phyloP scores from a whole-genome alignment of 92 coral and sea anemone species.

The Palythoa heliodiscus region DNA sequence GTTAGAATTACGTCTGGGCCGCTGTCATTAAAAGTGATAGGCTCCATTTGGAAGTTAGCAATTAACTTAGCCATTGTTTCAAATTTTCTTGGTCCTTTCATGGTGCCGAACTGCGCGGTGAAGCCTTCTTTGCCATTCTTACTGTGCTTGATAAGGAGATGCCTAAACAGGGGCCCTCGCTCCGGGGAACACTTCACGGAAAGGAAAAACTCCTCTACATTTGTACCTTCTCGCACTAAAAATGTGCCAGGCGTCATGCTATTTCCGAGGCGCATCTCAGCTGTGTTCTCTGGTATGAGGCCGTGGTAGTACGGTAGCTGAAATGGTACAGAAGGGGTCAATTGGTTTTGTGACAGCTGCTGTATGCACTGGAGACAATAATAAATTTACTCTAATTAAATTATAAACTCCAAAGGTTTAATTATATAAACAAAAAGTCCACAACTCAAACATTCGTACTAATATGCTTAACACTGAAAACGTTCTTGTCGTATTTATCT shows the following conservation, averaged over 20 bases:
- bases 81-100: constrained; percentile 63
- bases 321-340: neutral
- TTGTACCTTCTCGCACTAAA: constrained; percentile 76
- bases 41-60: constrained; percentile 81
- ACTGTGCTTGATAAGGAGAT: constrained; percentile 68
- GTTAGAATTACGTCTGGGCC: constrained; percentile 80
- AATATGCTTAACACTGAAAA: too few relatives aligned
- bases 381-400: too few relatives aligned
- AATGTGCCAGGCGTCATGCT: constrained; percentile 85
- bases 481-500: too few relatives aligned
- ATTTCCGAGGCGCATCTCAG: constrained; percentile 73
- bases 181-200: constrained; percentile 80
- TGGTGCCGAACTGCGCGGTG: constrained; percentile 66
- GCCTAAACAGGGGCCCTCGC: constrained; percentile 79
- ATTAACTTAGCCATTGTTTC: constrained; percentile 71
- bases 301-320: constrained; percentile 84
- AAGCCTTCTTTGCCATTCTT: constrained; percentile 52
- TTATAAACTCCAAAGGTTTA: too few relatives aligned
- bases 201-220: constrained; percentile 67
- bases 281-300: constrained; percentile 60
- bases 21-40: constrained; percentile 76
- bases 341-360: neutral
- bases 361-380: too few relatives aligned
- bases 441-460: too few relatives aligned
- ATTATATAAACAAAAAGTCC: too few relatives aligned